Conservation (phyloP, 1,140 invertebrate species). For the Elymnias hypermnestra region DNA sequence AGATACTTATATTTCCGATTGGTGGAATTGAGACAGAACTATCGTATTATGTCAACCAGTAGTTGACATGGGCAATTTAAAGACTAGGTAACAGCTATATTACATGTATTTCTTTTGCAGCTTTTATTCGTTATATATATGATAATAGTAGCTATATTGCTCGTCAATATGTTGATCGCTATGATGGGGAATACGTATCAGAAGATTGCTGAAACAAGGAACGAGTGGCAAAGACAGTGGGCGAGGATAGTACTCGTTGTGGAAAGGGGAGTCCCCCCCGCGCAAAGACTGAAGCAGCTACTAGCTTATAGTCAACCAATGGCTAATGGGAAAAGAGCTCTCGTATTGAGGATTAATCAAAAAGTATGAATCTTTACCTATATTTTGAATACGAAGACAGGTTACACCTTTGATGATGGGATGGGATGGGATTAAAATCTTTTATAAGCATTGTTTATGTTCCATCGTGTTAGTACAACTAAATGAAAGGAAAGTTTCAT, state of each 20-base stretch:
- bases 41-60: too few species aligned
- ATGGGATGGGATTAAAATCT: too few species aligned
- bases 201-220: constrained; percentile 96
- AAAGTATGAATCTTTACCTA: too few species aligned
- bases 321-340: constrained; percentile 91
- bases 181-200: constrained; percentile 99
- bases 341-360: constrained; percentile 82
- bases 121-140: constrained; percentile 96
- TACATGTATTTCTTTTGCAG: constrained; percentile 80
- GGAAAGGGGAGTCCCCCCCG: constrained; percentile 94
- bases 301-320: constrained; percentile 96
- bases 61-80: too few species aligned
- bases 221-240: constrained; percentile 99
- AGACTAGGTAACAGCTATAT: too few species aligned
- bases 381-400: too few species aligned
- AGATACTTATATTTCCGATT: too few species aligned
- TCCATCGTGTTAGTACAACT: too few species aligned
- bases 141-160: constrained; percentile 94
- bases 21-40: too few species aligned
- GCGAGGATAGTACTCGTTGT: constrained; percentile 97
- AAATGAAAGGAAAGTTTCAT: too few species aligned
- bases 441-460: too few species aligned
- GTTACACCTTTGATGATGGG: too few species aligned
- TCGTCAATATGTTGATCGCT: constrained; percentile 99
- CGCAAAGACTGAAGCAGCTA: constrained; percentile 89